A percentile compares a stretch with the other conserved stretches of the same genome.
Evolutionary conservation across 1,140 invertebrate species (phyloP).

Genomic region (Polypedilum pembai): DNA sequence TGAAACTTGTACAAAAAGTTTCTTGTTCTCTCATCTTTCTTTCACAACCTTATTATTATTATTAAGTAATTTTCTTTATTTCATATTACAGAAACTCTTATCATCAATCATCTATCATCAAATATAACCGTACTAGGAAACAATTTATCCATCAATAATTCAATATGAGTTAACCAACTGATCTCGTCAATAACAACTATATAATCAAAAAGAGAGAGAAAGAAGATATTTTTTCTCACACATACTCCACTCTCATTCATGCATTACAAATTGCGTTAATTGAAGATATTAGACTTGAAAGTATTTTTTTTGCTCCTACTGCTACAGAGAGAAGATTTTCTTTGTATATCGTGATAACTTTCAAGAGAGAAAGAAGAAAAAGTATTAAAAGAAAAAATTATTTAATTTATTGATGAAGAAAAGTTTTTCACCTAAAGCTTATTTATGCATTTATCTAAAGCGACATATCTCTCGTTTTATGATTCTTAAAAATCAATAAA

Average conservation of each 20-base stretch:
- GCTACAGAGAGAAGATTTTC: too few relatives aligned
- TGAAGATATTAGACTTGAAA: background rate
- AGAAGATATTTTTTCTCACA: background rate
- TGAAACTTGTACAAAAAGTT: too few relatives aligned
- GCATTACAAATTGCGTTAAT: conserved; percentile 13
- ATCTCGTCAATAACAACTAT: background rate
- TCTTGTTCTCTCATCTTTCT: too few relatives aligned
- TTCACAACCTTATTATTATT: too few relatives aligned
- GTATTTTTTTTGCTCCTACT: too few relatives aligned
- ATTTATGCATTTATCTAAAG: background rate
- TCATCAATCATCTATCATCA: too few relatives aligned
- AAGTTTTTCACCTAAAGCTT: background rate
- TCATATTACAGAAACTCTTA: too few relatives aligned
- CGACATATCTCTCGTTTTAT: conserved; percentile 2
- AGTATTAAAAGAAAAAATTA: background rate
- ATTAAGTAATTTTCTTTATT: too few relatives aligned
- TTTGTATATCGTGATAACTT: background rate
- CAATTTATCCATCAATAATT: too few relatives aligned
- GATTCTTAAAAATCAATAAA: background rate
- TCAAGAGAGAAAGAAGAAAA: background rate
- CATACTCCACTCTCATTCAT: background rate
- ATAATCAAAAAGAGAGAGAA: conserved; percentile 2
- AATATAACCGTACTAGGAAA: too few relatives aligned
- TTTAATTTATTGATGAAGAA: conserved; percentile 19
- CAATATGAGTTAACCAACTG: background rate